Percentiles rank a stretch among this genome's conserved stretches.
phyloP scores from a whole-genome alignment of 2,797 vertebrate genomes.

The Meriones psammophilus region DNA sequence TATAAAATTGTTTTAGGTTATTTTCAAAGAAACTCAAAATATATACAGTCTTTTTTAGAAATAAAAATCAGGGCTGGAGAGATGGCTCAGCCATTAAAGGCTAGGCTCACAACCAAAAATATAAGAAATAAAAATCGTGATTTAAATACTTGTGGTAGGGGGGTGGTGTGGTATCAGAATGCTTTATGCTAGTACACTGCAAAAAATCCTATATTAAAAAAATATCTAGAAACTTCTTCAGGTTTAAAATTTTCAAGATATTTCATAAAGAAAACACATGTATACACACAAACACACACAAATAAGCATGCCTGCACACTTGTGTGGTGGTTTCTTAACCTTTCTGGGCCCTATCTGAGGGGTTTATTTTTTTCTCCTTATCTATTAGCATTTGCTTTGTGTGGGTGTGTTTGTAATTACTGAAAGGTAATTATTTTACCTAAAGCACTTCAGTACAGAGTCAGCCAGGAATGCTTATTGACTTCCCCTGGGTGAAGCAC shows the following conservation, averaged over 20 bases:
- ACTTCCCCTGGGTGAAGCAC: conserved; percentile 61
- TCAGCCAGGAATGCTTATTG: conserved; percentile 67
- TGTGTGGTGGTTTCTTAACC: background rate
- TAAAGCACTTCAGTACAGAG: conserved; percentile 69
- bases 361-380: background rate
- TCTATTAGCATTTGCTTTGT: conserved; percentile 62
- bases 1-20: background rate
- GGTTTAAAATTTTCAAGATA: background rate
- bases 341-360: background rate
- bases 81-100: too few relatives aligned
- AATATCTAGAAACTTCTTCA: background rate
- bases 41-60: background rate
- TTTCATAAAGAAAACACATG: background rate
- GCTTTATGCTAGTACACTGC: background rate
- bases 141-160: background rate
- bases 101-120: too few relatives aligned
- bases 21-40: background rate
- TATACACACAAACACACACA: background rate
- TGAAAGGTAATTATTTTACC: conserved; percentile 77
- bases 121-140: background rate
- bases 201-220: background rate
- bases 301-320: background rate
- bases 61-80: background rate
- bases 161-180: rapidly evolving
- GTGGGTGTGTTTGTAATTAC: conserved; percentile 76